Conservation (phyloP, 2,113 vertebrate species). For the Laticauda colubrina region DNA sequence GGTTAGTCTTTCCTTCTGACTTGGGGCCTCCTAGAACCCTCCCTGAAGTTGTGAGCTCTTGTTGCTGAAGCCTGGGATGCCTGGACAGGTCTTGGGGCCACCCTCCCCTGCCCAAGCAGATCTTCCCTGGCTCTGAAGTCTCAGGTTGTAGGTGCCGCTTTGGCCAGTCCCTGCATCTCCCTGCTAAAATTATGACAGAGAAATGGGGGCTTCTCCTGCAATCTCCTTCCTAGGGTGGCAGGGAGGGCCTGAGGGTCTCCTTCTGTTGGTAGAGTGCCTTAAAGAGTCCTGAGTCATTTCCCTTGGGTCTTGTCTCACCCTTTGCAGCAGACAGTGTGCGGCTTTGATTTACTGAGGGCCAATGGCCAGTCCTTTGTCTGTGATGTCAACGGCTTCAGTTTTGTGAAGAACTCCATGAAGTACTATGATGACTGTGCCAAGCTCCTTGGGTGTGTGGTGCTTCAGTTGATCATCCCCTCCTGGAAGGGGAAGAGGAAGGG, state of each 20-base stretch:
- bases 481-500: neutral
- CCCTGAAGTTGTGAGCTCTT: neutral
- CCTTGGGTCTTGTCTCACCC: neutral
- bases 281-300: neutral
- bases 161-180: neutral
- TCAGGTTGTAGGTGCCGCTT: too few relatives aligned
- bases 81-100: neutral
- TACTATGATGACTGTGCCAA: conserved; percentile 99
- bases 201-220: neutral
- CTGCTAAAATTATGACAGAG: neutral
- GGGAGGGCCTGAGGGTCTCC: neutral
- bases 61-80: too few relatives aligned
- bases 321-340: conserved; percentile 94
- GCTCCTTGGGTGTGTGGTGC: conserved; percentile 85
- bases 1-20: conserved; percentile 63
- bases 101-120: neutral
- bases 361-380: conserved; percentile 97
- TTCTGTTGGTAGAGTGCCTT: neutral
- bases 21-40: neutral
- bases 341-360: conserved; percentile 94
- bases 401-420: conserved; percentile 99
- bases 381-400: conserved; percentile 97
- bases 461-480: neutral
- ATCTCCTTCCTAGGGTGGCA: neutral
- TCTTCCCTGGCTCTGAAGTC: too few relatives aligned